These are phyloP conservation scores for Zosterops lateralis DNA, from an alignment of 2,113 vertebrate species.

Conservation along the genomic window DNA sequence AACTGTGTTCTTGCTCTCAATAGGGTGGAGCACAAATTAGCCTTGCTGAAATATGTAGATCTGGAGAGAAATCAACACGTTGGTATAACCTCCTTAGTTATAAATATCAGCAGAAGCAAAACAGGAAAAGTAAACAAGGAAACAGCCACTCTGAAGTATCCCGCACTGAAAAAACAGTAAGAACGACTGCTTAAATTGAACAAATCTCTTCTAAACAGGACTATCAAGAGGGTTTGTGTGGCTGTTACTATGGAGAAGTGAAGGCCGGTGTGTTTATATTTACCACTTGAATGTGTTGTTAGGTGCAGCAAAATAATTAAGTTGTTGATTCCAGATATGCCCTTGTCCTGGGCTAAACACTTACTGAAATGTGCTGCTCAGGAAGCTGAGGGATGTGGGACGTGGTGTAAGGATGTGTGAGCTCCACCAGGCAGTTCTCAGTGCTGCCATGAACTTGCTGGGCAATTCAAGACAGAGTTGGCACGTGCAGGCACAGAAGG, in stretches of 20 bases:
- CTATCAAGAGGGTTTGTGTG: background rate
- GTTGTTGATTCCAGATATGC: background rate
- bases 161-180: slow-evolving; percentile 69
- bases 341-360: background rate
- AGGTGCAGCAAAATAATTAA: background rate
- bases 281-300: background rate
- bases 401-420: background rate
- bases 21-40: slow-evolving; percentile 96
- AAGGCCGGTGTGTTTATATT: background rate
- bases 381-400: background rate
- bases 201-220: background rate
- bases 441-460: background rate
- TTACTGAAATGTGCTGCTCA: background rate
- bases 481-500: background rate
- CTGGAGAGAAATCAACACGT: slow-evolving; percentile 82
- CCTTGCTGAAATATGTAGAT: slow-evolving; percentile 85
- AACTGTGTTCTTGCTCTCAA: background rate
- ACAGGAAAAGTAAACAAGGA: slow-evolving; percentile 66
- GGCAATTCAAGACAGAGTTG: background rate
- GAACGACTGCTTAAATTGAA: background rate
- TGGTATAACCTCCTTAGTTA: slow-evolving; percentile 95
- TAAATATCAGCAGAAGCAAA: slow-evolving; percentile 79
- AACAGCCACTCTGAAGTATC: slow-evolving; percentile 33
- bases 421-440: background rate
- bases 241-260: background rate